These are phyloP conservation scores for Charanyca ferruginea DNA, from an alignment of 2,888 invertebrate genomes.

Conservation along the genomic window DNA sequence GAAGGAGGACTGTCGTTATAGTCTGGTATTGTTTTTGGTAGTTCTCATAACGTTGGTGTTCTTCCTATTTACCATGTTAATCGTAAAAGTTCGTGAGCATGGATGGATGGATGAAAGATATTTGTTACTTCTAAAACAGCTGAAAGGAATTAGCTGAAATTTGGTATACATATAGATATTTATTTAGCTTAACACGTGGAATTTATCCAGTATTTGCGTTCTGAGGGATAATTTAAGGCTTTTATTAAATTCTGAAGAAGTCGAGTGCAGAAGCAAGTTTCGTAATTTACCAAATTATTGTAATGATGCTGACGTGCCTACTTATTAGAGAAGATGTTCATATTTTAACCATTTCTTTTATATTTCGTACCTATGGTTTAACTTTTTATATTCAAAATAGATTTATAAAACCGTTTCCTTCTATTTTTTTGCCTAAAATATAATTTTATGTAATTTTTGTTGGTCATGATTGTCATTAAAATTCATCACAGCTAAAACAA, in stretches of 20 bases:
- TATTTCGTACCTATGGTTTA: not conserved
- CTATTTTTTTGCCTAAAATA: not conserved
- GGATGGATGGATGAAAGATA: too few species aligned
- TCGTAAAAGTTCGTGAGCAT: too few species aligned
- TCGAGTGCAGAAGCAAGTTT: too few species aligned
- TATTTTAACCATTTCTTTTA: not conserved
- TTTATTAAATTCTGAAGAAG: too few species aligned
- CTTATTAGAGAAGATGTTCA: too few species aligned
- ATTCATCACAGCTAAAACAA: slow-evolving; percentile 32
- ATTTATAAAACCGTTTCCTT: not conserved
- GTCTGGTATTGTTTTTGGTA: slow-evolving; percentile 10
- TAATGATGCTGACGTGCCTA: not conserved
- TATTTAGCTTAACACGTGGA: too few species aligned
- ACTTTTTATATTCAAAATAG: not conserved
- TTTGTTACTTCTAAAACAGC: too few species aligned
- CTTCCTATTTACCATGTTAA: not conserved
- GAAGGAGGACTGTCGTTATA: slow-evolving; percentile 32
- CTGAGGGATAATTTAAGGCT: too few species aligned
- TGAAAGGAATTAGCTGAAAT: too few species aligned
- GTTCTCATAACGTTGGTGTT: not conserved
- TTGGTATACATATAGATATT: too few species aligned
- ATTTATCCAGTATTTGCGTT: too few species aligned
- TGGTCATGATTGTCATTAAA: not conserved
- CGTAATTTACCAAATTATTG: too few species aligned
- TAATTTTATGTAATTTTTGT: not conserved